phyloP scores from a whole-genome alignment of 2,888 invertebrate species.

The Dryomyza anilis region DNA sequence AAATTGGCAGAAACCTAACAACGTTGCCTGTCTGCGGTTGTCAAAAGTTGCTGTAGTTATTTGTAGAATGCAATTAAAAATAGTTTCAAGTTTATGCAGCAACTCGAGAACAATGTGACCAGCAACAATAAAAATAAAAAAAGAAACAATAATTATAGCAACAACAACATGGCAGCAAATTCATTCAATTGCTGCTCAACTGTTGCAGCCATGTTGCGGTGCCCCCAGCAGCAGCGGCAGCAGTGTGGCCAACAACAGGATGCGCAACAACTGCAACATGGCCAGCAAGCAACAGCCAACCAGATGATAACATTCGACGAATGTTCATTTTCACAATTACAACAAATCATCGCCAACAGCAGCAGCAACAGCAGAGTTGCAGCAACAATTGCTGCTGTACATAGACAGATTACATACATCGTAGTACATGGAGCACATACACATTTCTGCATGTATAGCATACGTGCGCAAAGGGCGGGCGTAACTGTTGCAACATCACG shows the following conservation, averaged over 20 bases:
- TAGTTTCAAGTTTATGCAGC: constrained; percentile 46
- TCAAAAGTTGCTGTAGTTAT: neutral
- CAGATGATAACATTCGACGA: constrained; percentile 20
- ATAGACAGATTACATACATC: too few relatives aligned
- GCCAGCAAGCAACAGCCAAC: constrained; percentile 12
- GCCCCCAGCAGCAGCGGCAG: too few relatives aligned
- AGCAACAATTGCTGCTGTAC: constrained; percentile 14
- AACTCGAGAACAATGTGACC: constrained; percentile 17
- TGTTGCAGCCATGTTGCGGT: too few relatives aligned
- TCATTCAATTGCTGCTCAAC: constrained; percentile 42
- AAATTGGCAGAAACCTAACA: neutral
- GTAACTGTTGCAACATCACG: constrained; percentile 4
- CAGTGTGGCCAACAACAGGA: constrained; percentile 27
- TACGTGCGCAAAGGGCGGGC: constrained; percentile 7
- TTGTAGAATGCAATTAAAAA: constrained; percentile 55
- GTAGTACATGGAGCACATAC: too few relatives aligned
- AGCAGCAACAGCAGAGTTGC: constrained; percentile 35
- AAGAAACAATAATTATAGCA: neutral
- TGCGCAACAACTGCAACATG: neutral
- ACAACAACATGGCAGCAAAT: too few relatives aligned
- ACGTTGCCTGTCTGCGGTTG: constrained; percentile 20
- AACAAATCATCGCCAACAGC: constrained; percentile 30
- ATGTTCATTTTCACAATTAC: constrained; percentile 28
- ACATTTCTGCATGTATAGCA: too few relatives aligned
- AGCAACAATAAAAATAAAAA: neutral